Conservation (phyloP, 2,888 invertebrate species). For the Parelbella ahira region DNA sequence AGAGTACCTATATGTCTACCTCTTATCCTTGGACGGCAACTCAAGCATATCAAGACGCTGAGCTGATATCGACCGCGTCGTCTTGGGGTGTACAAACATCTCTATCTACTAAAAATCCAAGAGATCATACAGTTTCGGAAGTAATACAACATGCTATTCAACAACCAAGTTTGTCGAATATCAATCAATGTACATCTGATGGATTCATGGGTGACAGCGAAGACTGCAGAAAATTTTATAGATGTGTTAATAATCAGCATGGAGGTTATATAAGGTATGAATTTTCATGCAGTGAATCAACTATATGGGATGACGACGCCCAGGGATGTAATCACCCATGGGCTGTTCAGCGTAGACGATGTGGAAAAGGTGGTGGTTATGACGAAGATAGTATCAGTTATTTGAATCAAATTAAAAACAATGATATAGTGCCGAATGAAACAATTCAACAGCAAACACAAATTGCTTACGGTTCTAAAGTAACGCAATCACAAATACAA, state of each 20-base stretch:
- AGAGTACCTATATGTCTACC: too few relatives aligned
- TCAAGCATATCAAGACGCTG: too few relatives aligned
- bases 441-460: conserved; percentile 15
- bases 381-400: conserved; percentile 8
- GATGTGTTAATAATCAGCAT: conserved; percentile 85
- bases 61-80: conserved; percentile 27
- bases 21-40: too few relatives aligned
- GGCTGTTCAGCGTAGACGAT: conserved; percentile 73
- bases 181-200: conserved; percentile 78
- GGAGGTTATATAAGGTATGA: conserved; percentile 84
- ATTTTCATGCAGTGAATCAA: conserved; percentile 87
- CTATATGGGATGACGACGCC: conserved; percentile 87
- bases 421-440: not conserved
- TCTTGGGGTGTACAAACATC: conserved; percentile 27
- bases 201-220: conserved; percentile 87
- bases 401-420: conserved; percentile 2
- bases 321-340: conserved; percentile 87
- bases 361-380: conserved; percentile 43
- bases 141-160: conserved; percentile 7
- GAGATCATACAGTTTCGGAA: conserved; percentile 1
- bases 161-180: conserved; percentile 29
- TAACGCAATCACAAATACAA: conserved; percentile 3
- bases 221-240: conserved; percentile 88
- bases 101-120: conserved; percentile 14
- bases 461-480: conserved; percentile 15